These are phyloP conservation scores for Eulemur albifrons DNA, from an alignment of 2,797 vertebrate species.

Conservation along the genomic window DNA sequence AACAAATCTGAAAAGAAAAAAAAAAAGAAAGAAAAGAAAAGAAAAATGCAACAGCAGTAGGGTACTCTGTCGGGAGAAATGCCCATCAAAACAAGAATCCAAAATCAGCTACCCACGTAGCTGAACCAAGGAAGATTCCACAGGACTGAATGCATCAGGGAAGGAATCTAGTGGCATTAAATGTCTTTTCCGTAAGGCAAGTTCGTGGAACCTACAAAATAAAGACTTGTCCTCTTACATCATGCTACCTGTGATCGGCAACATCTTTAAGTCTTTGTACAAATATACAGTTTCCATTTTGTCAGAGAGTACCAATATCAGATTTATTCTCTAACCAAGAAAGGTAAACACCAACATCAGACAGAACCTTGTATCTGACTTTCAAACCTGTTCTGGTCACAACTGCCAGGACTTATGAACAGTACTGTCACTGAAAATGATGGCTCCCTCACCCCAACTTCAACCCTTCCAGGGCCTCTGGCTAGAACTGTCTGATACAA, in stretches of 20 bases:
- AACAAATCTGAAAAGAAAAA: neutral
- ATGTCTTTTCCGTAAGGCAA: neutral
- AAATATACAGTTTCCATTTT: neutral
- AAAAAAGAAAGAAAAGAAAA: too few relatives aligned
- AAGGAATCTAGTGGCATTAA: neutral
- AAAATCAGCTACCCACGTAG: neutral
- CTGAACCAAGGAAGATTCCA: neutral
- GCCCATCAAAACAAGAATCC: neutral
- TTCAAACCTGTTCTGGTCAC: neutral
- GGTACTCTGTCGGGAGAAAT: neutral
- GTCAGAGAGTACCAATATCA: neutral
- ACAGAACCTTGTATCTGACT: neutral
- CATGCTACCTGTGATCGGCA: neutral
- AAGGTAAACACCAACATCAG: neutral
- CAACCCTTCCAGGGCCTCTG: neutral
- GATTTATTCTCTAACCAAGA: conserved; percentile 25
- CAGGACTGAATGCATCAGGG: neutral
- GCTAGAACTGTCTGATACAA: neutral
- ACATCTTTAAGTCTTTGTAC: neutral
- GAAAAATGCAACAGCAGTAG: neutral
- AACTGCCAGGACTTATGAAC: neutral
- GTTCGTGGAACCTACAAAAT: neutral
- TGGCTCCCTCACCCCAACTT: neutral
- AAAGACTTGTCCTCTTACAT: neutral
- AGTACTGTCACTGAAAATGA: neutral